Conservation (phyloP, 2,113 vertebrate species). For the Crypturellus undulatus region DNA sequence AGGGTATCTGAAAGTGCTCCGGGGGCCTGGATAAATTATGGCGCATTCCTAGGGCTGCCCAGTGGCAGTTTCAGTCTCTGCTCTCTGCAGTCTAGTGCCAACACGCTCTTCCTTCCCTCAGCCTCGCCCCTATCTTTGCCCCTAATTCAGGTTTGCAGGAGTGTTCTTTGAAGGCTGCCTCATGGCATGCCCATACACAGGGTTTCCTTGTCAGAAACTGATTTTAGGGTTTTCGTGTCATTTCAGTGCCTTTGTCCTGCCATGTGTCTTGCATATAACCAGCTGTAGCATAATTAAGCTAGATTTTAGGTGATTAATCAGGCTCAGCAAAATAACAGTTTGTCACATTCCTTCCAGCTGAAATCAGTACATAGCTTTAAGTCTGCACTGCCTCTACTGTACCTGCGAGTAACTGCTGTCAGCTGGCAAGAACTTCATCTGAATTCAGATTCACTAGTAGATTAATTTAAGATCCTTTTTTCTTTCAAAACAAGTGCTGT, state of each 20-base stretch:
- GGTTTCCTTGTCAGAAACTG: neutral
- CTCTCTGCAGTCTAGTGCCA: neutral
- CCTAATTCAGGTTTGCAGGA: neutral
- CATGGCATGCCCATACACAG: neutral
- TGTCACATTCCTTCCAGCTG: slow-evolving; percentile 57
- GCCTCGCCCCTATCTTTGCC: neutral
- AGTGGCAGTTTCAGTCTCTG: neutral
- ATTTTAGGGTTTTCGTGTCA: neutral
- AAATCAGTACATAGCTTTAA: slow-evolving; percentile 50
- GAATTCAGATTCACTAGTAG: slow-evolving; percentile 38
- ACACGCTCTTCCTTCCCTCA: neutral
- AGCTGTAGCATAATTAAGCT: slow-evolving; percentile 54
- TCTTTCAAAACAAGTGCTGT: slow-evolving; percentile 42
- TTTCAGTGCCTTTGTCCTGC: slow-evolving; percentile 6
- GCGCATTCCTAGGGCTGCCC: neutral
- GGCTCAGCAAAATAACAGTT: slow-evolving; percentile 46
- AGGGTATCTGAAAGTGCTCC: neutral
- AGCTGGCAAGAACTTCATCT: slow-evolving; percentile 41
- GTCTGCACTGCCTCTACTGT: slow-evolving; percentile 65
- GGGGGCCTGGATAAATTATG: neutral
- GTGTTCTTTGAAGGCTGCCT: neutral
- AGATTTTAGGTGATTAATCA: slow-evolving; percentile 60
- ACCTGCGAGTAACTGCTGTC: slow-evolving; percentile 63
- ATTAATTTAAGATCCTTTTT: slow-evolving; percentile 37
- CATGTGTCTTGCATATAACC: neutral